Evolutionary conservation across 2,888 invertebrate genomes (phyloP), one percentile per base, ranked within the genome.

Genomic region (Dione juno): DNA sequence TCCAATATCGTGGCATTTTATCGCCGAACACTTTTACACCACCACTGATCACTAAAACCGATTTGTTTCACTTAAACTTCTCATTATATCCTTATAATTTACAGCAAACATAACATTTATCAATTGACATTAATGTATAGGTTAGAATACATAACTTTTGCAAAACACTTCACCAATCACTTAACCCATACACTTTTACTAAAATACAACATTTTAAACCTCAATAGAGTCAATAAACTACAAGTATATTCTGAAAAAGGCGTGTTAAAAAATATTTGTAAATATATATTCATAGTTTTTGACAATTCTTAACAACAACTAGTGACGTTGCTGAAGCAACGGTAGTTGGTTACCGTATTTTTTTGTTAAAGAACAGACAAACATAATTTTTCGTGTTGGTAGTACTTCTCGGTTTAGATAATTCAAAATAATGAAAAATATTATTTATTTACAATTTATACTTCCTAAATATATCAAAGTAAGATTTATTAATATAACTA

Each of bases 301-400:
- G 77, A 77, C 78, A 78, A 75, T 65, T 76, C 71, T 75, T 70
- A 77, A 78, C 72, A 78, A 78, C 78, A 80, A 78, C 77, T 77
- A 78, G 77, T 76, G 77, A 77, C 65, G 77, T 72, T 43, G 59
- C 59, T 61, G 59, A 61, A 61, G 43, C 59, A 61, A 61, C 59
- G 59, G 58, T 59, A 41, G 58, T 59, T 43, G 40, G 59, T 61
- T 61, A 61, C 59, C 59, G 59, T 61, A 61, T 61, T 61, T 61
- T 43, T 61, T 61, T 61, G 28, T 14, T 61, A 45, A 43, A 11
- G 28, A 45, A 61, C 41, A 40, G 59, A 59, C 59, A 41, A 41
- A 13, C 59, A 43, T 10, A 28, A 61, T 45, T 45, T 61, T 61
- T 61, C 59, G 14, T 61, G 59, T 45, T 43, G 28, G 43, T 61